These are phyloP conservation scores for Grantiella picta DNA, from an alignment of 2,113 vertebrate genomes.

Conservation along the genomic window DNA sequence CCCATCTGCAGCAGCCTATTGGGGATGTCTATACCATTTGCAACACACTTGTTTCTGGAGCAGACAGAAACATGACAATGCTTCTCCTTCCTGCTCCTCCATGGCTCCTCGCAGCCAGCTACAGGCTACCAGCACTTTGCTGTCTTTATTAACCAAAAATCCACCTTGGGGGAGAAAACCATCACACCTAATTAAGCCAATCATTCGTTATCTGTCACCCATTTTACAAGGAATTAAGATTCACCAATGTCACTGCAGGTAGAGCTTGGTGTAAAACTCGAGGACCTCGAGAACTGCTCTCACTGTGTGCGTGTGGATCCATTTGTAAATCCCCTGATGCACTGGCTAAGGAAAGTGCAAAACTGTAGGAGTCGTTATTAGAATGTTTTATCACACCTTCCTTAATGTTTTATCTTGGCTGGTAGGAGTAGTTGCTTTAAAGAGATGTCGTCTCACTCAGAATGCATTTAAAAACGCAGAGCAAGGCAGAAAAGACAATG, in stretches of 20 bases:
- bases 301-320: background rate
- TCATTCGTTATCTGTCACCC: background rate
- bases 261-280: background rate
- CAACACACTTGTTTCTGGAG: background rate
- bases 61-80: background rate
- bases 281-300: no score
- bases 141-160: background rate
- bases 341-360: background rate
- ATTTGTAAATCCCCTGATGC: background rate
- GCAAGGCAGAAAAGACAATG: background rate
- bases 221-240: background rate
- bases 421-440: background rate
- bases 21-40: background rate
- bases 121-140: background rate
- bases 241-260: background rate
- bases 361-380: background rate
- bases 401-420: background rate
- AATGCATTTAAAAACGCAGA: background rate
- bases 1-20: conserved; percentile 11
- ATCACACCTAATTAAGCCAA: background rate
- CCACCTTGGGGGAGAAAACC: background rate
- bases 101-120: background rate
- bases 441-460: background rate
- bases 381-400: background rate
- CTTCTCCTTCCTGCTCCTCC: background rate